Evolutionary conservation across 2,797 vertebrate genomes (phyloP), one percentile per base, ranked within the genome.

Genomic region (Hybognathus amarus): DNA sequence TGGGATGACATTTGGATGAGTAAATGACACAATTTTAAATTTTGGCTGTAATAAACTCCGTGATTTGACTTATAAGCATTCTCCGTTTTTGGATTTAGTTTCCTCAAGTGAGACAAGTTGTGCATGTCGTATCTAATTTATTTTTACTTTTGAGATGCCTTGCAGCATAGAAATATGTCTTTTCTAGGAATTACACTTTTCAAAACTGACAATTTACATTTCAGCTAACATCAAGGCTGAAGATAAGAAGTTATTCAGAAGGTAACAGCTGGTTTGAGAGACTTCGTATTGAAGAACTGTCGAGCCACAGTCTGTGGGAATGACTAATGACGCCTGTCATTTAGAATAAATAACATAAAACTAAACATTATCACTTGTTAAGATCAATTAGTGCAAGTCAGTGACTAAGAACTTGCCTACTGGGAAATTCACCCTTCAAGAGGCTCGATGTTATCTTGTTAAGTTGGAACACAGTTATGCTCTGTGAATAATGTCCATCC

Each of bases 401-500:
- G 42, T 54, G 63, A 77, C 45, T 66, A 47, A 79, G 56, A 61
- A 33, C 40, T 75, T 38, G 83, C 63, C 76, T 71, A 40, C 42
- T 22, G 61, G 77, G 59, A 70, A 69, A 83, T 56, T 61, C 73
- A 61, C 52, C 74, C 50, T 77, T 77, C 24, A 69, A 77, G 52
- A 70, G 24, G 30, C 50, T 69, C 4, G 2, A 36, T 70, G 38
- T 77, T 83, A 56, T 75, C 64, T 54, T 77, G 86, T 86, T 87
- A 82, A 80, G 85, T 89, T 89, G 83, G 87, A 61, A 76, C 5
- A 10, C 77, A 61, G 70, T 86, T 38, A 67, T n/a, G n/a, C 71
- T 80, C 74, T 66, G 64, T 83, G 71, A 76, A 83, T 88, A 85
- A 82, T 70, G 74, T 85, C 88, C 86, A 90, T 85, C 86, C 83